Evolutionary conservation across 2,888 invertebrate genomes (phyloP).

Genomic region (Cantharis nigra): DNA sequence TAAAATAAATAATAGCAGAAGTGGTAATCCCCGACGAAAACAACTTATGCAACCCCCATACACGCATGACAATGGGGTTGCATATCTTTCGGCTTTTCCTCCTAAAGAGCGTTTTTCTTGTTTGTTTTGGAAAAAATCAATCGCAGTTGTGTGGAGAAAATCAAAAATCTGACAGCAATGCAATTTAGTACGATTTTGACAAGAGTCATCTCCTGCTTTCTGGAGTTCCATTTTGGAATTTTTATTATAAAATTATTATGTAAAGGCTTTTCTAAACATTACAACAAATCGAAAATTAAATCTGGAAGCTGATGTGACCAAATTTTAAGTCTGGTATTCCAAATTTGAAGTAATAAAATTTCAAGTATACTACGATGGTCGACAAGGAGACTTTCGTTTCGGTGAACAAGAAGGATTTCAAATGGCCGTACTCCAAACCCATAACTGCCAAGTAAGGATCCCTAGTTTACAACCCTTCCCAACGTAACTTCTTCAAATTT

Average conservation of each 20-base stretch:
- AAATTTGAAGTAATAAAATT: neutral
- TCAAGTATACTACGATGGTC: conserved; percentile 6
- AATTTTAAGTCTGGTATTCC: neutral
- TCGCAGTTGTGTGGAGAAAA: neutral
- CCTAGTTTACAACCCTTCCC: neutral
- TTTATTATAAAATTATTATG: conserved; percentile 25
- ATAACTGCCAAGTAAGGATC: conserved; percentile 59
- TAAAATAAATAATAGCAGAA: no score
- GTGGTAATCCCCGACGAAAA: no score
- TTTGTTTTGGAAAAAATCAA: no score
- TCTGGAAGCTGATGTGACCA: neutral
- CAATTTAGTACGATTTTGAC: conserved; percentile 43
- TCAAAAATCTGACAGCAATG: conserved; percentile 35
- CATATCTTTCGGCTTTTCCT: no score
- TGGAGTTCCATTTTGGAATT: conserved; percentile 39
- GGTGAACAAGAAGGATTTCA: conserved; percentile 59
- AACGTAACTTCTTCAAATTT: neutral
- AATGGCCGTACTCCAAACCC: conserved; percentile 66
- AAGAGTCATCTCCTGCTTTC: conserved; percentile 47
- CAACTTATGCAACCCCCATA: no score
- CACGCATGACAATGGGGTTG: no score
- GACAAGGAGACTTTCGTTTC: conserved; percentile 57
- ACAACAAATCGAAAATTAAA: neutral
- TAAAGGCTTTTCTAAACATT: neutral
- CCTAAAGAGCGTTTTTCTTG: no score